Percentiles rank a stretch among this genome's conserved stretches.
Conservation (phyloP, 2,888 invertebrate genomes). For the Prosopocoilus inquinatus region DNA sequence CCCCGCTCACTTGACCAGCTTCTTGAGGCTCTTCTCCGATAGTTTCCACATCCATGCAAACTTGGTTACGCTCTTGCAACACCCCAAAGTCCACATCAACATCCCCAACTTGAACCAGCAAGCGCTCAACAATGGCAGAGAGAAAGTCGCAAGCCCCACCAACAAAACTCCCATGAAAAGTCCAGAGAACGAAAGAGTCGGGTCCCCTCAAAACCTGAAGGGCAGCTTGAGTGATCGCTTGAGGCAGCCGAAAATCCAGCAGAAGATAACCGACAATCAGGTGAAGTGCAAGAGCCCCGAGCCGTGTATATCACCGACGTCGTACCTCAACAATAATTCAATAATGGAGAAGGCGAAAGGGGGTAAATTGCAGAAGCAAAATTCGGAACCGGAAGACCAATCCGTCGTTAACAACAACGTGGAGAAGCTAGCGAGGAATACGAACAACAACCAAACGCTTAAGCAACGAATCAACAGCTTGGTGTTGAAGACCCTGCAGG, state of each 20-base stretch:
- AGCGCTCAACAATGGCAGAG: background rate
- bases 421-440: constrained; percentile 22
- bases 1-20: constrained; percentile 84
- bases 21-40: constrained; percentile 90
- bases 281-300: constrained; percentile 24
- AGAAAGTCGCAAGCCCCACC: background rate
- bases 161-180: background rate
- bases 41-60: constrained; percentile 92
- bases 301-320: constrained; percentile 10
- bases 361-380: constrained; percentile 26
- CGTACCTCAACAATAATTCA: constrained; percentile 5
- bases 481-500: constrained; percentile 85
- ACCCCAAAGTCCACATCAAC: constrained; percentile 65
- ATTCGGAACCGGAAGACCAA: constrained; percentile 19
- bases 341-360: background rate
- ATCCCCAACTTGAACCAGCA: constrained; percentile 36
- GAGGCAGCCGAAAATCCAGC: constrained; percentile 45
- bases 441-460: constrained; percentile 70
- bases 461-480: constrained; percentile 87
- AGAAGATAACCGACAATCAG: constrained; percentile 34
- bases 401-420: constrained; percentile 5
- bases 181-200: constrained; percentile 7
- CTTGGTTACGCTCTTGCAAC: constrained; percentile 79
- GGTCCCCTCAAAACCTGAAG: constrained; percentile 12
- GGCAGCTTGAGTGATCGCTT: constrained; percentile 45